These are phyloP conservation scores for Hyposoter dolosus DNA, from an alignment of 2,888 invertebrate species.

Conservation along the genomic window DNA sequence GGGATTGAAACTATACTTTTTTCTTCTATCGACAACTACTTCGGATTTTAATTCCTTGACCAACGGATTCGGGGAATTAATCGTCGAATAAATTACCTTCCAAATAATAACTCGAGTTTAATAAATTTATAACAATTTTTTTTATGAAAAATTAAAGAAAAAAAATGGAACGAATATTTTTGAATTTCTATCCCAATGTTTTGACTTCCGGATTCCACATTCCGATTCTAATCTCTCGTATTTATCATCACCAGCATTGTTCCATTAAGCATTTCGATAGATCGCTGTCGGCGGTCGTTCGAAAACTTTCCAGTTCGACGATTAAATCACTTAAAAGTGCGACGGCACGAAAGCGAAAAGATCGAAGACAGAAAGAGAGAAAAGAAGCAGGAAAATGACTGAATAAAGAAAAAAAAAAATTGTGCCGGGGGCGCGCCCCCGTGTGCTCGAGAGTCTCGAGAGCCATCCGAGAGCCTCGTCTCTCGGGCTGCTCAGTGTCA, in stretches of 20 bases:
- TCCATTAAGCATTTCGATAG: background rate
- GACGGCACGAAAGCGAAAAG: conserved; percentile 4
- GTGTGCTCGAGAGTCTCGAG: conserved; percentile 57
- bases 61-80: background rate
- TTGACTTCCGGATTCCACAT: background rate
- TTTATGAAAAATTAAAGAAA: background rate
- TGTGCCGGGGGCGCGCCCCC: conserved; percentile 70
- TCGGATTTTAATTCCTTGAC: background rate
- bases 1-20: background rate
- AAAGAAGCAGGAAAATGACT: background rate
- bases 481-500: conserved; percentile 74
- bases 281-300: conserved; percentile 1
- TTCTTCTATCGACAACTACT: background rate
- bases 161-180: background rate
- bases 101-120: no score
- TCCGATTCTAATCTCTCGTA: background rate
- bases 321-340: background rate
- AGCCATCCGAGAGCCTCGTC: conserved; percentile 46
- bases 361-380: conserved; percentile 1
- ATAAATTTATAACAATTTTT: background rate
- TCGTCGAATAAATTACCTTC: background rate
- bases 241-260: background rate
- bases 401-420: conserved; percentile 29
- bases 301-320: conserved; percentile 29
- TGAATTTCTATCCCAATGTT: background rate